Evolutionary conservation across 2,888 invertebrate genomes (phyloP).

Genomic region (Lasioglossum malachurum): DNA sequence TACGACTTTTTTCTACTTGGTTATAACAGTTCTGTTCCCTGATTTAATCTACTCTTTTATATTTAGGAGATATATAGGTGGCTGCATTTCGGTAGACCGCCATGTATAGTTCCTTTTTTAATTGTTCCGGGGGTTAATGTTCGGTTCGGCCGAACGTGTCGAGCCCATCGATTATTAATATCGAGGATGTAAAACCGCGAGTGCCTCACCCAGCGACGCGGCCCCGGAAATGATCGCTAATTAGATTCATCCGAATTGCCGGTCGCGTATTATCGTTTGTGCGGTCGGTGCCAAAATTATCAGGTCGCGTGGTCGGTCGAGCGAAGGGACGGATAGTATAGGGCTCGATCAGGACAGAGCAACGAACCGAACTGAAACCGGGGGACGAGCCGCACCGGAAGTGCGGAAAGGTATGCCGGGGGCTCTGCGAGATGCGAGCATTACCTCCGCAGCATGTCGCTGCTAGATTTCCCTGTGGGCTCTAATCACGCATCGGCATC

Average conservation of each 20-base stretch:
- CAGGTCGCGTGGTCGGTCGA: slow-evolving; percentile 31
- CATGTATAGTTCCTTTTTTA: not conserved
- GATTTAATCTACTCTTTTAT: no score
- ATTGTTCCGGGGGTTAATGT: not conserved
- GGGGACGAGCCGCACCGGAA: slow-evolving; percentile 27
- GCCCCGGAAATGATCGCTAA: slow-evolving; percentile 59
- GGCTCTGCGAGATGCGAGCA: slow-evolving; percentile 52
- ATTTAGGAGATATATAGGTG: no score
- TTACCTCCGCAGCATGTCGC: slow-evolving; percentile 77
- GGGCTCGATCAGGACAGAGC: slow-evolving; percentile 16
- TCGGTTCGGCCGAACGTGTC: not conserved
- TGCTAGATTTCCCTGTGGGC: slow-evolving; percentile 82
- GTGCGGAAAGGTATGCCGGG: slow-evolving; percentile 58
- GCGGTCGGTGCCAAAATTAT: slow-evolving; percentile 48
- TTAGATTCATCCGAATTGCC: slow-evolving; percentile 59
- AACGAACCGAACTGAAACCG: slow-evolving; percentile 35
- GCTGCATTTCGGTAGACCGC: no score
- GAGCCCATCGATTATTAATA: slow-evolving; percentile 48
- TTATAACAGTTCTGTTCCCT: no score
- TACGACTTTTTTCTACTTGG: no score
- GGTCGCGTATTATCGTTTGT: slow-evolving; percentile 50
- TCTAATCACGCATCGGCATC: slow-evolving; percentile 81
- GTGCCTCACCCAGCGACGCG: not conserved
- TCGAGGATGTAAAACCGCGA: slow-evolving; percentile 44
- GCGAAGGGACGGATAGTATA: slow-evolving; percentile 9